Percentiles rank a stretch among this genome's conserved stretches.
phyloP scores from a whole-genome alignment of 1,140 invertebrate genomes.

The Bombus superbus region DNA sequence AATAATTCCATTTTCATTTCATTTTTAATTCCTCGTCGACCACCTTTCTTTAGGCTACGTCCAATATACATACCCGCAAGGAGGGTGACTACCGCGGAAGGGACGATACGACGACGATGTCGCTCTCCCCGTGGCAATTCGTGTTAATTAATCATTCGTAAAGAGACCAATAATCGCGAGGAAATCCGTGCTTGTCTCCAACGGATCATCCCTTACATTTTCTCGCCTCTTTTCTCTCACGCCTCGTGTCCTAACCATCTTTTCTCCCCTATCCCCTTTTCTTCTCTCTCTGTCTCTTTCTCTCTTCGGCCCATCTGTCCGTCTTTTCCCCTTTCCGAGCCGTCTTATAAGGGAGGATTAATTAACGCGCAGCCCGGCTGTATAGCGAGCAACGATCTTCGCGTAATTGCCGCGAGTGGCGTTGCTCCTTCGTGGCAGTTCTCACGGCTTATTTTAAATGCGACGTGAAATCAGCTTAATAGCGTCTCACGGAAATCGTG shows the following conservation, averaged over 20 bases:
- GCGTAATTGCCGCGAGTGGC: slow-evolving; percentile 56
- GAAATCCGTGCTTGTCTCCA: slow-evolving; percentile 48
- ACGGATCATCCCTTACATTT: slow-evolving; percentile 56
- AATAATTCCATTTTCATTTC: slow-evolving; percentile 13
- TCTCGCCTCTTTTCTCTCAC: not conserved
- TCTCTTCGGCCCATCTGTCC: not conserved
- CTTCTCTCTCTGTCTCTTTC: not conserved
- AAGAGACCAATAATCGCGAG: slow-evolving; percentile 60
- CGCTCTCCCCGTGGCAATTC: not conserved
- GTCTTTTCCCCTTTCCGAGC: slow-evolving; percentile 13
- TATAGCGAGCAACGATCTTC: slow-evolving; percentile 52
- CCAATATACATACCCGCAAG: not conserved
- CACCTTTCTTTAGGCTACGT: not conserved
- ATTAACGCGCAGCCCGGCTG: slow-evolving; percentile 48
- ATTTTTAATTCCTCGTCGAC: not conserved
- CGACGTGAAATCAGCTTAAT: slow-evolving; percentile 77
- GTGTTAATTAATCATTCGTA: slow-evolving; percentile 63
- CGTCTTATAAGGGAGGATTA: slow-evolving; percentile 52
- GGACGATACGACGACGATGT: not conserved
- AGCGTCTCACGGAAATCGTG: slow-evolving; percentile 39
- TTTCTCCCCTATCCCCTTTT: no score
- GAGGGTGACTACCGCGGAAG: no score
- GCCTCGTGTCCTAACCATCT: not conserved
- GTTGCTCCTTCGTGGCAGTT: slow-evolving; percentile 49
- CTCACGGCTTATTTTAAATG: slow-evolving; percentile 74